Evolutionary conservation across 2,888 invertebrate genomes (phyloP).

Genomic region (Julus scanicus): DNA sequence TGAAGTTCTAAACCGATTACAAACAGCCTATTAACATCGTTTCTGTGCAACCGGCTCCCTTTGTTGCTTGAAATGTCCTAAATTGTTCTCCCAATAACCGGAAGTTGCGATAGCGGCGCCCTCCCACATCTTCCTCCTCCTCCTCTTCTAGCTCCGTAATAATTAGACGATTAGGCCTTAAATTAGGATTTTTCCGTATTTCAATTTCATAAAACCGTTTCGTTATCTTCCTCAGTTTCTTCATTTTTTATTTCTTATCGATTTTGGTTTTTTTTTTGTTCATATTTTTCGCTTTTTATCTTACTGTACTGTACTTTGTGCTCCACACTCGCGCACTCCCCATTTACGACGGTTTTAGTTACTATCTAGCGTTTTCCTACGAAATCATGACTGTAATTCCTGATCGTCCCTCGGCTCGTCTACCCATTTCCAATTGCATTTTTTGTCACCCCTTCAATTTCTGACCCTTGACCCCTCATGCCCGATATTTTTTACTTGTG

Average conservation of each 20-base stretch:
- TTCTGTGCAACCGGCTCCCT: neutral
- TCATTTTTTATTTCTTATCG: conserved; percentile 4
- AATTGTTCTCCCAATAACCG: neutral
- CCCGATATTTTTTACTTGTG: conserved; percentile 47
- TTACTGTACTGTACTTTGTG: conserved; percentile 17
- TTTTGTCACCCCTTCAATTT: neutral
- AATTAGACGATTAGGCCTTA: neutral
- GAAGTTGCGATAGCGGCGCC: conserved; percentile 23
- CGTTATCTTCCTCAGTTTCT: neutral
- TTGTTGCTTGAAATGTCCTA: neutral
- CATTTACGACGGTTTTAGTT: conserved; percentile 44
- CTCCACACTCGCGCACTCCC: neutral
- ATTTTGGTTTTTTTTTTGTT: neutral
- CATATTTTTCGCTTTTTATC: conserved; percentile 34
- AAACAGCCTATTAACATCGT: neutral
- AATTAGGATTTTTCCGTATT: conserved; percentile 34
- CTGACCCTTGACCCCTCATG: neutral
- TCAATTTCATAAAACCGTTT: conserved; percentile 42
- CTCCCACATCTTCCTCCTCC: conserved; percentile 22
- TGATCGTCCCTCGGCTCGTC: conserved; percentile 28
- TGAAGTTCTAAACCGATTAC: no score
- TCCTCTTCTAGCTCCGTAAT: conserved; percentile 24
- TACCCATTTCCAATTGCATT: neutral
- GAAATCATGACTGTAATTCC: conserved; percentile 47
- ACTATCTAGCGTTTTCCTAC: conserved; percentile 48